These are phyloP conservation scores for Eupithecia exiguata DNA, from an alignment of 2,888 invertebrate genomes.

Conservation along the genomic window DNA sequence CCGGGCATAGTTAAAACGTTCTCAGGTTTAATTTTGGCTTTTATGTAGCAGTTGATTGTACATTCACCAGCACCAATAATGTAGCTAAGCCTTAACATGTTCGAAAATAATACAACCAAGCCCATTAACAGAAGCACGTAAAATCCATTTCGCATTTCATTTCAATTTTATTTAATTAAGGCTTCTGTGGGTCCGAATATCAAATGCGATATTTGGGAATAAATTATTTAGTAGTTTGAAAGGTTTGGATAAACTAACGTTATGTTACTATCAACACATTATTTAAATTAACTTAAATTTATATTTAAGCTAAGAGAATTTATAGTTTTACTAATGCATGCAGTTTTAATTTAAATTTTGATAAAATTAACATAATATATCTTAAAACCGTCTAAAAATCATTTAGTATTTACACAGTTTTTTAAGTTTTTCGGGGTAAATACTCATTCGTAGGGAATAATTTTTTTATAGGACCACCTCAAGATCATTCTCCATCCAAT, in stretches of 20 bases:
- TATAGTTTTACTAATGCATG: background rate
- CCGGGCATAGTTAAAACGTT: background rate
- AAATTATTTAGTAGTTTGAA: constrained; percentile 36
- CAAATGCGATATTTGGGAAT: constrained; percentile 35
- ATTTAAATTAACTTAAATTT: constrained; percentile 3
- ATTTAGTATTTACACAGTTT: too few species aligned
- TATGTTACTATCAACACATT: constrained; percentile 1
- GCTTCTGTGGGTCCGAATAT: constrained; percentile 58
- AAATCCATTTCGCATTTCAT: constrained; percentile 83
- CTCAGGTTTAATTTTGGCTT: background rate
- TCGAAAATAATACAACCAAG: constrained; percentile 79
- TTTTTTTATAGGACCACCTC: too few species aligned
- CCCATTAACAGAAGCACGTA: constrained; percentile 82
- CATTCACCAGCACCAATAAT: constrained; percentile 27
- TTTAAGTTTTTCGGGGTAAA: too few species aligned
- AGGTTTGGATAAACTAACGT: constrained; percentile 15
- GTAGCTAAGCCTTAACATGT: constrained; percentile 60
- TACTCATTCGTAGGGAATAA: too few species aligned
- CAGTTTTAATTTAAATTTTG: background rate
- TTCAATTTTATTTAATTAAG: constrained; percentile 84
- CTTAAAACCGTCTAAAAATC: too few species aligned
- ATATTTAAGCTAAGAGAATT: background rate
- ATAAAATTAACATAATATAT: background rate
- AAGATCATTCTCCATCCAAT: too few species aligned
- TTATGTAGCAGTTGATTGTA: background rate